Percentiles rank a stretch among this genome's conserved stretches.
phyloP scores from a whole-genome alignment of 2,888 invertebrate genomes.

The Xestia ashworthii region DNA sequence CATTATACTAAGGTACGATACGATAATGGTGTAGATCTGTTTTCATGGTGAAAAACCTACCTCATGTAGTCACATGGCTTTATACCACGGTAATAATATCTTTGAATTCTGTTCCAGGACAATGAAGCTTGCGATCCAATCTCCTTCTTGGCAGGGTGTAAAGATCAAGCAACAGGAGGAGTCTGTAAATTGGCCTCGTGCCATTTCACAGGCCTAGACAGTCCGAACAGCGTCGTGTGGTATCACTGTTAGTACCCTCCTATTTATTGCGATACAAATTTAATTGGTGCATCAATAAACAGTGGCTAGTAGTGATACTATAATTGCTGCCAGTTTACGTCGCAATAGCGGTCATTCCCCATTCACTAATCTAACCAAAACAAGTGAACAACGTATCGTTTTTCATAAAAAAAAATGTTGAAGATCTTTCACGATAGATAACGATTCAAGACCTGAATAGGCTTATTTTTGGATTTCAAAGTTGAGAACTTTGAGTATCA shows the following conservation, averaged over 20 bases:
- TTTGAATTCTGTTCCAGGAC: conserved; percentile 79
- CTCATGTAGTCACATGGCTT: neutral
- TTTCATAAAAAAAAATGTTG: no score
- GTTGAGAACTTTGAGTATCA: no score
- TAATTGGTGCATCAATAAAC: neutral
- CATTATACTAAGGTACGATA: conserved; percentile 75
- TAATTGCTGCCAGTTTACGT: no score
- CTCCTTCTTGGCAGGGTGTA: conserved; percentile 89
- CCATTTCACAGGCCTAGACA: conserved; percentile 91
- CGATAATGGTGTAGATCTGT: neutral
- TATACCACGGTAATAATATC: neutral
- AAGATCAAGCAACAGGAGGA: conserved; percentile 61
- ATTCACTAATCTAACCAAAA: no score
- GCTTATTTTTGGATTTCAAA: no score
- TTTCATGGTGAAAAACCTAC: neutral
- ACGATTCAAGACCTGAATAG: no score
- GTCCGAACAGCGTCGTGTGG: conserved; percentile 86
- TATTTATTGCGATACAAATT: neutral
- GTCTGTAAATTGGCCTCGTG: conserved; percentile 89
- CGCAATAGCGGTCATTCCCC: no score
- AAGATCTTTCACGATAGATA: no score
- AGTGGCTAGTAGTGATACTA: neutral
- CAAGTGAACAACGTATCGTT: no score
- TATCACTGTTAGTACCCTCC: conserved; percentile 70
- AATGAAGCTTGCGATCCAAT: conserved; percentile 90